Base-by-base conservation (phyloP, 2,888 invertebrate species). In the Tridacna gigas region DNA sequence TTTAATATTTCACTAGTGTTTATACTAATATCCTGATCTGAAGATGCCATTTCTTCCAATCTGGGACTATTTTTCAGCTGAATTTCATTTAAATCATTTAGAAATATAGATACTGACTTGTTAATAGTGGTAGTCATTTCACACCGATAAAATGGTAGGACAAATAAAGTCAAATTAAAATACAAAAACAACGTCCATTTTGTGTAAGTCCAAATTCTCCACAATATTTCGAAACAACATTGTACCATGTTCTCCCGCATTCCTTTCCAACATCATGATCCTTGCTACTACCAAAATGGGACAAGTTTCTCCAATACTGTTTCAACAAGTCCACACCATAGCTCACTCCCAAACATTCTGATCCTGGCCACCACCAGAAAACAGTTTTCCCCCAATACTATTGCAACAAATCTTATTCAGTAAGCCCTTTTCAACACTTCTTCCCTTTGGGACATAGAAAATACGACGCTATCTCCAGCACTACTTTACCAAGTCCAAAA, bases 161-260 rank as follows among this genome's bases (percentile, higher is more conserved):
- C 1, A 71, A 12, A 51, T 0, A 51, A 20, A n/a, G 26, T 47
- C 7, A 71, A 22, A 18, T 20, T 25, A 13, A 47, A 12, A 2
- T 22, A 71, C 12, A 71, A 9, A n/a, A 48, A 51, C 2, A 25
- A 0, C 2, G 48, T 22, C 71, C 71, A 65, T 74, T 47, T 61
- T 45, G 74, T 66, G 18, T 28, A 63, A 45, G 71, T 37, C 20
- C 48, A 48, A n/a, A 56, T 37, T 48, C 82, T 82, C 82, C 82
- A 71, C 25, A 69, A 51, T 56, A 79, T 56, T 45, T 63, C 51
- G 22, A 20, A 37, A 61, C 65, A 79, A 74, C 82, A 82, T 82
- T 79, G 78, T 82, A 82, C 61, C 82, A 79, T 82, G 48, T 74
- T 76, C 71, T 69, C 60, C 75, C 20, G 71, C 22, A 56, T 66